phyloP scores from a whole-genome alignment of 2,888 invertebrate genomes.

The Erynnis tages region DNA sequence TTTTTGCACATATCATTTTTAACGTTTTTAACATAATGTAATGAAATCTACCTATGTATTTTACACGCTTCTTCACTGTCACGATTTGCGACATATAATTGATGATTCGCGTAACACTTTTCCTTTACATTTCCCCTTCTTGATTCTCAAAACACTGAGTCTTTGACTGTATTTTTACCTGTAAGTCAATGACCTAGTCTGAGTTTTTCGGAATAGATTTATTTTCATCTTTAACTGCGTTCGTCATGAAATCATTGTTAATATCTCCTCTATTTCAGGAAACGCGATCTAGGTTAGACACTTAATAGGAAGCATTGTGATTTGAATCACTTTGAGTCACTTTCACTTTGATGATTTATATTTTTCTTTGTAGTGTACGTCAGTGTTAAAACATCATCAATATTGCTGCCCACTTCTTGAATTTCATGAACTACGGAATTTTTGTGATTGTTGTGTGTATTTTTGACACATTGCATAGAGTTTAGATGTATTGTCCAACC shows the following conservation, averaged over 20 bases:
- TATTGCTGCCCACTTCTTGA: too few relatives aligned
- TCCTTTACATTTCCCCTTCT: not conserved
- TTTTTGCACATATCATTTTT: too few relatives aligned
- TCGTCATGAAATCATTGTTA: slow-evolving; percentile 12
- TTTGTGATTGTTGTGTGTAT: too few relatives aligned
- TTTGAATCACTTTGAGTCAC: not conserved
- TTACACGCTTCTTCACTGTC: too few relatives aligned
- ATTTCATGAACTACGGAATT: not conserved
- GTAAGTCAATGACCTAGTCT: slow-evolving; percentile 19
- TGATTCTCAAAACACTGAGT: not conserved
- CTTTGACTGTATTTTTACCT: slow-evolving; percentile 15
- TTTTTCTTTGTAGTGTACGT: not conserved
- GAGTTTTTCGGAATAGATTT: not conserved
- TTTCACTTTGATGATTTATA: too few relatives aligned
- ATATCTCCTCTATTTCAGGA: slow-evolving; percentile 6
- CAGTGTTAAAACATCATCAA: too few relatives aligned
- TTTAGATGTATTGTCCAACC: too few relatives aligned
- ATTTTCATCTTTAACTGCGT: slow-evolving; percentile 10
- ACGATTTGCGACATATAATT: too few relatives aligned
- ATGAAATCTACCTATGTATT: too few relatives aligned
- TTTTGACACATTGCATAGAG: too few relatives aligned
- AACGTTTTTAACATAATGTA: too few relatives aligned
- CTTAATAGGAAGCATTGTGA: not conserved
- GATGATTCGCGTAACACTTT: too few relatives aligned
- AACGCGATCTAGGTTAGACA: slow-evolving; percentile 10